Evolutionary conservation across 2,113 vertebrate genomes (phyloP).

Genomic region (Tylochromis polylepis): DNA sequence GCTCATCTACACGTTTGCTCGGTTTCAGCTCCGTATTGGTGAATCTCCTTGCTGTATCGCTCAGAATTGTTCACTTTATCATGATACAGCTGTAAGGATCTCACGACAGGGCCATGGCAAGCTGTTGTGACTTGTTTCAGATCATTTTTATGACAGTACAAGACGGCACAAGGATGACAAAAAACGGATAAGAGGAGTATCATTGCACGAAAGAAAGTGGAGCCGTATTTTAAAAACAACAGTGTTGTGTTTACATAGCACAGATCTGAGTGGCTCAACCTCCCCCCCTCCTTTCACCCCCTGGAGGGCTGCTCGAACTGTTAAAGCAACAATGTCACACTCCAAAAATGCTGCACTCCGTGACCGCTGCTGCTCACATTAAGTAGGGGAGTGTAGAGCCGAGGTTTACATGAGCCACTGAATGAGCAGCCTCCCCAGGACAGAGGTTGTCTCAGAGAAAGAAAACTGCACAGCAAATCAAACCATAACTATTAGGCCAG

Average conservation of each 20-base stretch:
- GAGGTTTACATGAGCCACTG: background rate
- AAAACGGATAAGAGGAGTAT: background rate
- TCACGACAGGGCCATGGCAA: background rate
- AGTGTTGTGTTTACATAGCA: background rate
- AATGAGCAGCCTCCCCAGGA: background rate
- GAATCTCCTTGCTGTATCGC: background rate
- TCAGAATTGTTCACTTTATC: background rate
- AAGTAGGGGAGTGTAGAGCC: background rate
- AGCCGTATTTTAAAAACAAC: background rate
- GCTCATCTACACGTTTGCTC: background rate
- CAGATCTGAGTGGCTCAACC: background rate
- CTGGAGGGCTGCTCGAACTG: background rate
- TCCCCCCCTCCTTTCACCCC: background rate
- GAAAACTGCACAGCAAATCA: conserved; percentile 25
- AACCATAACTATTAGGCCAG: conserved; percentile 17
- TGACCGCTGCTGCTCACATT: background rate
- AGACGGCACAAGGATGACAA: background rate
- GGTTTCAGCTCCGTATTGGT: background rate
- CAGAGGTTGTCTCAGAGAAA: conserved; percentile 11
- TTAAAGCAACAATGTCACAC: conserved; percentile 2
- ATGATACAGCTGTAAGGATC: background rate
- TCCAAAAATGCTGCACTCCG: background rate
- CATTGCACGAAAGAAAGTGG: background rate
- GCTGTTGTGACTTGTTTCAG: background rate
- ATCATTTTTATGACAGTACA: background rate